Conservation (phyloP, 2,888 invertebrate species). For the Troides helena region DNA sequence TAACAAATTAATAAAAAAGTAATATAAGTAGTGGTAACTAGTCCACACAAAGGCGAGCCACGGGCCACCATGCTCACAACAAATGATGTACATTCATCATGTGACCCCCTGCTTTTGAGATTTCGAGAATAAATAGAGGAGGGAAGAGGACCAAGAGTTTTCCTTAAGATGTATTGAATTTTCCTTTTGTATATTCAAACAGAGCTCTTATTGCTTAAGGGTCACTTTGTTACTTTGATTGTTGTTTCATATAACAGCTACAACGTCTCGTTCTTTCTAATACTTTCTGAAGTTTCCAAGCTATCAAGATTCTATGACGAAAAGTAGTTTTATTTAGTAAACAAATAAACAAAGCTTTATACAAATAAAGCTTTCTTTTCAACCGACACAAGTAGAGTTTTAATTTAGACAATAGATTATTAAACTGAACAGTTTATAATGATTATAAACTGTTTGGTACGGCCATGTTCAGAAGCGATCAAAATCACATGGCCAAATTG, state of each 20-base stretch:
- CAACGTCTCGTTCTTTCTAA: background rate
- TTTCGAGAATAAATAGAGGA: conserved; percentile 9
- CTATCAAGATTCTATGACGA: too few species aligned
- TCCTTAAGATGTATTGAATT: conserved; percentile 7
- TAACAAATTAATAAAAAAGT: too few species aligned
- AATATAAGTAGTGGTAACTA: background rate
- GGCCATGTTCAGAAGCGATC: too few species aligned
- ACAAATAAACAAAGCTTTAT: too few species aligned
- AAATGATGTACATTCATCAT: conserved; percentile 21
- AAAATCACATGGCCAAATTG: too few species aligned
- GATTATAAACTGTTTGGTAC: too few species aligned
- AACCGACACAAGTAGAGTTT: too few species aligned
- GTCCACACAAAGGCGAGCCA: background rate
- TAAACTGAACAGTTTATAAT: too few species aligned
- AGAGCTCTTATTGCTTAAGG: background rate
- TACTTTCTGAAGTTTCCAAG: background rate
- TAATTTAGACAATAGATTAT: too few species aligned
- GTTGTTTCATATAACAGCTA: background rate
- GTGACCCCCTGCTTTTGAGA: conserved; percentile 8
- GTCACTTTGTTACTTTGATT: background rate
- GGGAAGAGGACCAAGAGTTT: background rate
- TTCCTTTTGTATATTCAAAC: conserved; percentile 8
- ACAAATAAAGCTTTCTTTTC: too few species aligned
- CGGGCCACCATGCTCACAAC: conserved; percentile 4
- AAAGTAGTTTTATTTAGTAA: too few species aligned